Base-by-base conservation (phyloP, 1,140 invertebrate genomes). In the Holcopasites calliopsidis region DNA sequence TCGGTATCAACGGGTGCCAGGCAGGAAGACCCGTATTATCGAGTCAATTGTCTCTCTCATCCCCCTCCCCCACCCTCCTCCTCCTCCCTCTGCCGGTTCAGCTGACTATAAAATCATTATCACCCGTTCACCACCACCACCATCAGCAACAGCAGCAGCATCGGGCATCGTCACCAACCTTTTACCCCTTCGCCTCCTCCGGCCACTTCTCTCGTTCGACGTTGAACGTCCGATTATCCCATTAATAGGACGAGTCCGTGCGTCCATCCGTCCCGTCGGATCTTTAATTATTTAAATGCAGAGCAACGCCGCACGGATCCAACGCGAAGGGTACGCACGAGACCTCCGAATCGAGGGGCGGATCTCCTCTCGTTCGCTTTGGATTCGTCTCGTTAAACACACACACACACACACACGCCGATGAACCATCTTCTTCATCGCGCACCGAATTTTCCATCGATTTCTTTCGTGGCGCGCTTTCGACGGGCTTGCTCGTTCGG, bases 31-130 rank as follows among this genome's bases (percentile, higher is more conserved):
- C 86, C 88, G 89, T 90, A 90, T 90, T 91, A 91, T 91, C 90
- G 87, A 83, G 83, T 88, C 89, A 91, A 91, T 90, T 91, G 90
- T 90, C 90, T 90, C 90, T 90, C 89, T 88, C 89, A 85, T 79
- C 85, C 87, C 82, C 84, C 81, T 83, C 76, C 80, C 79, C 85
- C 65, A n/a, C 90, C 90, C 89, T 88, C 89, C 84, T 79, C 85
- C 87, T 84, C 84, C 81, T 83, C 76, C 80, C 79, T 84, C 65
- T 78, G 82, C 61, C 80, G 76, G 86, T 90, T 89, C 85, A 88
- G 87, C 83, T 89, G 80, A 91, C 89, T 89, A 91, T 91, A 90
- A 91, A 91, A 91, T 91, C 90, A 91, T 91, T 90, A 91, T 91
- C 90, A 86, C 90, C 85, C 85, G 83, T 80, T 87, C 82, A 83